Evolutionary conservation across 2,113 vertebrate genomes (phyloP), one percentile per base, ranked within the genome.

Genomic region (Hippocampus abdominalis): DNA sequence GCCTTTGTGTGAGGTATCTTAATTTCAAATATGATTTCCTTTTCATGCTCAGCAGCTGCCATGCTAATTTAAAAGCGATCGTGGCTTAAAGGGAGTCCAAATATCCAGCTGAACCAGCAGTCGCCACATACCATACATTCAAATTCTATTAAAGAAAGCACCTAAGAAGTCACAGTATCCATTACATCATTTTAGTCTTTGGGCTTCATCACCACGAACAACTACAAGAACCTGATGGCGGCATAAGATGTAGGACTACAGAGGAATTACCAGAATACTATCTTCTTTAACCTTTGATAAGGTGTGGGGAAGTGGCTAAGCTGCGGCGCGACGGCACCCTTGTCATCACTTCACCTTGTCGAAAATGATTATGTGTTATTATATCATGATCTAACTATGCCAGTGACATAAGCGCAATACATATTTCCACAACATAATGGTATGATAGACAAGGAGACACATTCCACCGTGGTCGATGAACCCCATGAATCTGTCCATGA

Each of bases 1-100:
- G 65, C 73, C 70, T 87, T 80, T 81, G 59, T 67, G 69, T 18
- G 27, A 63, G 53, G 71, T 62, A 32, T 71, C 71, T 64, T 81
- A 27, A 77, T 77, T 81, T 48, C 39, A 68, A 60, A 75, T 73
- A 70, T 60, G 21, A 65, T 70, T 73, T 77, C 39, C 49, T 66
- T 65, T 78, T 74, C 40, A 71, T 71, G 9, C 59, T 70, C 21
- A 77, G 46, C 78, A 71, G 72, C 48, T 71, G 42, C 63, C 53
- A 53, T 10, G 46, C 61, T 73, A 76, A 85, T 76, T 56, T 66
- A 39, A 74, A 77, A 74, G 39, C 61, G 64, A 79, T 68, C 83
- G 80, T 57, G 36, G 60, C 75, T 71, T 54, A 69, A 71, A 80
- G 49, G 39, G 64, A 72, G 73, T 70, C 69, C 16, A 54, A 74